A percentile compares a stretch with the other conserved stretches of the same genome.
phyloP scores from a whole-genome alignment of 2,113 vertebrate genomes.

The Pygoscelis antarcticus region DNA sequence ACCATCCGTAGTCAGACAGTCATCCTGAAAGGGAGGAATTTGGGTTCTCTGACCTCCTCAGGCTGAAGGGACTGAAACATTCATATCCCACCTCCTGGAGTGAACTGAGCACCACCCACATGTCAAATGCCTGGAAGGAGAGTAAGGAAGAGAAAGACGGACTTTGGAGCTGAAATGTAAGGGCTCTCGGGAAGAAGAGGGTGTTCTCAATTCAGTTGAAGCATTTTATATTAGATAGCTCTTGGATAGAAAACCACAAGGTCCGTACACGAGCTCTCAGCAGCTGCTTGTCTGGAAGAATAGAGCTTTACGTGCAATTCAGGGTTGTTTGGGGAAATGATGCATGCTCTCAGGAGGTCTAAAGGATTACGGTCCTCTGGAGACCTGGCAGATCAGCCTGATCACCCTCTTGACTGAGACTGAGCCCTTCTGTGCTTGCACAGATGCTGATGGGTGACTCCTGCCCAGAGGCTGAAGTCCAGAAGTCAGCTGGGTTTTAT shows the following conservation, averaged over 20 bases:
- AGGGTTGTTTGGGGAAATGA: not conserved
- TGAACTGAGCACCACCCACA: fast-evolving
- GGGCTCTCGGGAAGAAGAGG: not conserved
- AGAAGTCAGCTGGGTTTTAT: not conserved
- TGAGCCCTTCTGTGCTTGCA: not conserved
- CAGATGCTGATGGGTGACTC: not conserved
- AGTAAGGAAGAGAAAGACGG: not conserved
- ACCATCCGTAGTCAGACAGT: not conserved
- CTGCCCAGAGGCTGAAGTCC: not conserved
- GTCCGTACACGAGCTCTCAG: not conserved
- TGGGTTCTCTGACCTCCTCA: not conserved
- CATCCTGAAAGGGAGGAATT: not conserved
- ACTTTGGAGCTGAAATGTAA: not conserved
- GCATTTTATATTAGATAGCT: not conserved
- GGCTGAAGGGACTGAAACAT: not conserved
- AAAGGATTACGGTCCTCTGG: not conserved
- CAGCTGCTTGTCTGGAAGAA: not conserved
- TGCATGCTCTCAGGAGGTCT: not conserved
- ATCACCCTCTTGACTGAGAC: not conserved
- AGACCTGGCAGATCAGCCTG: not conserved
- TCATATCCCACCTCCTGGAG: not conserved
- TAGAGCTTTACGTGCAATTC: fast-evolving
- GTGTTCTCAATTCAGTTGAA: not conserved
- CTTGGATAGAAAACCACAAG: not conserved
- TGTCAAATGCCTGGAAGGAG: not conserved